phyloP scores from a whole-genome alignment of 2,888 invertebrate genomes.

The Aleiodes leptofemur region DNA sequence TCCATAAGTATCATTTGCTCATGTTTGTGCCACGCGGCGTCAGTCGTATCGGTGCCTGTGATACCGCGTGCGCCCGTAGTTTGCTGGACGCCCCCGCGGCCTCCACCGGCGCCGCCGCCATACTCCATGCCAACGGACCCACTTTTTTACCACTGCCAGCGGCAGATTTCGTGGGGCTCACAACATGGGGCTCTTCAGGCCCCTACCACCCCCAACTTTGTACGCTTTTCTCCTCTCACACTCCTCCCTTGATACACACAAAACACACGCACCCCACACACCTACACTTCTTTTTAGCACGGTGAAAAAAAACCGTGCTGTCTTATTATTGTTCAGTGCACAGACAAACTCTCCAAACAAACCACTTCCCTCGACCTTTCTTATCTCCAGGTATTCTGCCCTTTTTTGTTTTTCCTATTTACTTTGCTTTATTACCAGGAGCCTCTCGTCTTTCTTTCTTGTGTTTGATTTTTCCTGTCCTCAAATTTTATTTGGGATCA shows the following conservation, averaged over 20 bases:
- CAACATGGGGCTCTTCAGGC: conserved; percentile 70
- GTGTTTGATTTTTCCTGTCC: not conserved
- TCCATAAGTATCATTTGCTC: conserved; percentile 75
- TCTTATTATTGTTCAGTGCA: conserved; percentile 18
- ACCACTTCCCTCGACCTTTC: not conserved
- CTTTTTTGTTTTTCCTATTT: not conserved
- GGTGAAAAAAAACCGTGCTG: not conserved
- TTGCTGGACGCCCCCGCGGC: conserved; percentile 69
- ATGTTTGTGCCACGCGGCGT: conserved; percentile 74
- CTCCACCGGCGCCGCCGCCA: conserved; percentile 63
- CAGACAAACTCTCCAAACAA: not conserved
- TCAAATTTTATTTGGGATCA: conserved; percentile 28
- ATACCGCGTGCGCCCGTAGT: conserved; percentile 66
- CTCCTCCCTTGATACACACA: not conserved
- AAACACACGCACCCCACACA: not conserved
- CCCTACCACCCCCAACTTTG: conserved; percentile 47
- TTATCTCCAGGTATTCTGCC: too few relatives aligned
- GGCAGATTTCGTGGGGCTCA: conserved; percentile 71
- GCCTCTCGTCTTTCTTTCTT: not conserved
- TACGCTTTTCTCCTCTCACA: conserved; percentile 44
- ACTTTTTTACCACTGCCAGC: conserved; percentile 61
- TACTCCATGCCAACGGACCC: conserved; percentile 73
- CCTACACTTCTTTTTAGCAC: not conserved
- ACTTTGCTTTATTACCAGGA: not conserved
- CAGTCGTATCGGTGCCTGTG: conserved; percentile 73